Percentiles rank a stretch among this genome's conserved stretches.
phyloP scores from a whole-genome alignment of 1,140 invertebrate genomes.

The Nasonia vitripennis region DNA sequence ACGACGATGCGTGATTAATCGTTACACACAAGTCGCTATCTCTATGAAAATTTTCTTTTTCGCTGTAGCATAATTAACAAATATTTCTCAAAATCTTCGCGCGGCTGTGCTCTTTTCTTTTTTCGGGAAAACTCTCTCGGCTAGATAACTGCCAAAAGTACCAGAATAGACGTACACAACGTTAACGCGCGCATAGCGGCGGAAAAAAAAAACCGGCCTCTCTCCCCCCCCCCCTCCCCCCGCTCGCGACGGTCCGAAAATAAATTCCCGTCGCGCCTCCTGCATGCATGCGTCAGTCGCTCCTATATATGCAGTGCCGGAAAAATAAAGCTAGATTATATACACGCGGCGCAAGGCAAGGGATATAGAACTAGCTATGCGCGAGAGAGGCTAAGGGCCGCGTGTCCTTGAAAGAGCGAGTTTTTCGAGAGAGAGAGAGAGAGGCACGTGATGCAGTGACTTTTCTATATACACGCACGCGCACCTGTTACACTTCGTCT shows the following conservation, averaged over 20 bases:
- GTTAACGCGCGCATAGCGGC: too few relatives aligned
- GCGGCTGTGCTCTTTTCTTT: too few relatives aligned
- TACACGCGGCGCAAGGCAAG: neutral
- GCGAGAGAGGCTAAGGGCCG: constrained; percentile 14
- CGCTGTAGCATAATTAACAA: too few relatives aligned
- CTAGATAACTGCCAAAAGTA: neutral
- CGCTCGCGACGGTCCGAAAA: neutral
- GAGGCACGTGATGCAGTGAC: neutral
- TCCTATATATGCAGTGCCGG: neutral
- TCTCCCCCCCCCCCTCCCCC: too few relatives aligned
- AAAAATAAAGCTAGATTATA: neutral
- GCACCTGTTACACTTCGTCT: constrained; percentile 32
- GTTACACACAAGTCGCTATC: too few relatives aligned
- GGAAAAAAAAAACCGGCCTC: too few relatives aligned
- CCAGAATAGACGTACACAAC: neutral
- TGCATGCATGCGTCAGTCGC: neutral
- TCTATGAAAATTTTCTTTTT: too few relatives aligned
- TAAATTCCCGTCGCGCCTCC: neutral
- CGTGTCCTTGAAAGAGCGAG: constrained; percentile 42
- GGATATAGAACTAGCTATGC: too few relatives aligned
- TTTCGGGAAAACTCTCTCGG: too few relatives aligned
- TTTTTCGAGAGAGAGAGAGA: neutral
- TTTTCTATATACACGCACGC: neutral
- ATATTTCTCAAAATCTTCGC: too few relatives aligned
- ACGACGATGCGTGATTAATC: neutral